phyloP scores from a whole-genome alignment of 2,797 vertebrate species.

The Morelia viridis region DNA sequence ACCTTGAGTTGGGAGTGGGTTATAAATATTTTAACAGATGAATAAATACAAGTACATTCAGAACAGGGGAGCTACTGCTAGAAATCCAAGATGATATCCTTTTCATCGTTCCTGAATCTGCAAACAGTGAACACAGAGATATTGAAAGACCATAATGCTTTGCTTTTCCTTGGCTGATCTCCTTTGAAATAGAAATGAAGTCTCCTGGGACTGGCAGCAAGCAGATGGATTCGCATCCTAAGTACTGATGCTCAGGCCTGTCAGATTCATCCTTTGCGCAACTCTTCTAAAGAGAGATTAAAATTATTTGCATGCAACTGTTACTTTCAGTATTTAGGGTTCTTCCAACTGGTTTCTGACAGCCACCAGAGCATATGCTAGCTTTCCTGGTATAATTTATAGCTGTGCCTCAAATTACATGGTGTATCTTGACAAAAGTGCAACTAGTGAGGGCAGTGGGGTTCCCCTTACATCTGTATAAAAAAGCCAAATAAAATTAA shows the following conservation, averaged over 20 bases:
- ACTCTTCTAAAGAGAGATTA: neutral
- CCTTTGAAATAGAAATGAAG: neutral
- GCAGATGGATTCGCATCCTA: neutral
- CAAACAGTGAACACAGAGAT: neutral
- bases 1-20: neutral
- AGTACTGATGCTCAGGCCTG: neutral
- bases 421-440: slow-evolving; percentile 23
- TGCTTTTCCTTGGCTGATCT: neutral
- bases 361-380: neutral
- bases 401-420: neutral
- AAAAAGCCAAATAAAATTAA: slow-evolving; percentile 56
- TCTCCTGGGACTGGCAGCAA: neutral
- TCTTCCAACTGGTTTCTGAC: slow-evolving; percentile 3
- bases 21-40: neutral
- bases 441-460: slow-evolving; percentile 11
- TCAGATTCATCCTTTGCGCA: neutral
- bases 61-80: neutral
- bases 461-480: slow-evolving; percentile 1
- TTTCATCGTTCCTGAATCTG: neutral
- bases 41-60: neutral
- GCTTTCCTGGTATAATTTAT: slow-evolving; percentile 16
- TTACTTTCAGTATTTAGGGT: neutral
- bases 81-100: neutral
- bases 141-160: neutral
- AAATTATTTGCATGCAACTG: accelerated